These are phyloP conservation scores for Malurus alboscapulatus DNA, from an alignment of 2,113 vertebrate species.

Conservation along the genomic window DNA sequence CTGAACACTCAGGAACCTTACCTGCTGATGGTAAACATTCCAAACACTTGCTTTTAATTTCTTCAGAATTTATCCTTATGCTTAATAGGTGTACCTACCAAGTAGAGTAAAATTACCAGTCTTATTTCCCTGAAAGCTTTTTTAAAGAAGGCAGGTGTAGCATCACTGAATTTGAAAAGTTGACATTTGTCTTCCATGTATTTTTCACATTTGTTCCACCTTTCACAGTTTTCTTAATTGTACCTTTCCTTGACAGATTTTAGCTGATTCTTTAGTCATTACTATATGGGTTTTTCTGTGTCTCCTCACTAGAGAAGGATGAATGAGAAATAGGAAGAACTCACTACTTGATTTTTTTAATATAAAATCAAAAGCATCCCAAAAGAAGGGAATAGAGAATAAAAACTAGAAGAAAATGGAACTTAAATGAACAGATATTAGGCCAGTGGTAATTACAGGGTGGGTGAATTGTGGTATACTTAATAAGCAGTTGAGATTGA, in stretches of 20 bases:
- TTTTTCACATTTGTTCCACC: background rate
- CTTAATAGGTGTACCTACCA: background rate
- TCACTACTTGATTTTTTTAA: background rate
- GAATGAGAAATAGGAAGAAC: background rate
- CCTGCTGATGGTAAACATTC: background rate
- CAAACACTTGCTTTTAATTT: background rate
- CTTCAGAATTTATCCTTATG: background rate
- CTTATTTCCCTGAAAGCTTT: background rate
- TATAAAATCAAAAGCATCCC: background rate
- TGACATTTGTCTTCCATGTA: background rate
- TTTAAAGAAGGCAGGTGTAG: background rate
- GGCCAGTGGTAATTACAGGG: constrained; percentile 17
- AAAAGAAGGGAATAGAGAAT: background rate
- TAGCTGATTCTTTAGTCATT: background rate
- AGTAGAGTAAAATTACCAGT: background rate
- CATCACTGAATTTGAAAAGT: background rate
- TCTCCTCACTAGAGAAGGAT: background rate
- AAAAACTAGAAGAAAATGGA: background rate
- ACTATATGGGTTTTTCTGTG: background rate
- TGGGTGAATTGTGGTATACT: constrained; percentile 6
- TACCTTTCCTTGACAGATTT: background rate
- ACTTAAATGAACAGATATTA: constrained; percentile 16
- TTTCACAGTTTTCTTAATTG: background rate
- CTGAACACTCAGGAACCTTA: background rate
- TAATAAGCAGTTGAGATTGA: constrained; percentile 35